Evolutionary conservation across 2,113 vertebrate species (phyloP).

Genomic region (Microtus ochrogaster): DNA sequence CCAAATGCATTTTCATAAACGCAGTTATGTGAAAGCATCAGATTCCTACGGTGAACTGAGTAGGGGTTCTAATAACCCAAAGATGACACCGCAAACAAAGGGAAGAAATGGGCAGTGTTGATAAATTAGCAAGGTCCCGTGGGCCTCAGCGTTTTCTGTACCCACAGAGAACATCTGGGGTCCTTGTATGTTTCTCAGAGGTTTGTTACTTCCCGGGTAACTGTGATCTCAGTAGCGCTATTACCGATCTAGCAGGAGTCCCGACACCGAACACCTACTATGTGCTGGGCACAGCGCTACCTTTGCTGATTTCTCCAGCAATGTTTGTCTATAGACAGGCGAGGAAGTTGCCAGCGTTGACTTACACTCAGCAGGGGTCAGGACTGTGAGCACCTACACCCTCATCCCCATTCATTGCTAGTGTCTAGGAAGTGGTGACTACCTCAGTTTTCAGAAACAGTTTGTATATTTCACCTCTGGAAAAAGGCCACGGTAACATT

Average conservation of each 20-base stretch:
- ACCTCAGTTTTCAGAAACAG: constrained; percentile 4
- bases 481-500: constrained; percentile 21
- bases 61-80: background rate
- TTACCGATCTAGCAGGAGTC: background rate
- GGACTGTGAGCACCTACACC: background rate
- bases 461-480: background rate
- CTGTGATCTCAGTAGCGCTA: background rate
- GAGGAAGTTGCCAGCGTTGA: background rate
- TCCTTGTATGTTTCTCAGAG: background rate
- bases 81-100: background rate
- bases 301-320: background rate
- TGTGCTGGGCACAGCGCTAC: background rate
- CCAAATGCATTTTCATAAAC: background rate
- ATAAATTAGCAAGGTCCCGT: background rate
- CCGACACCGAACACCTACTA: background rate
- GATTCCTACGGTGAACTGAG: background rate
- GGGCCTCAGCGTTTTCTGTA: background rate
- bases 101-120: background rate
- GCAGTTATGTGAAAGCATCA: constrained; percentile 20
- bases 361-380: background rate
- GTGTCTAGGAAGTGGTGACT: background rate
- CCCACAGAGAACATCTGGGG: background rate
- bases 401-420: background rate
- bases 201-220: background rate
- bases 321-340: background rate